Evolutionary conservation across 2,113 vertebrate species (phyloP).

Genomic region (Pachypanchax playfairii): DNA sequence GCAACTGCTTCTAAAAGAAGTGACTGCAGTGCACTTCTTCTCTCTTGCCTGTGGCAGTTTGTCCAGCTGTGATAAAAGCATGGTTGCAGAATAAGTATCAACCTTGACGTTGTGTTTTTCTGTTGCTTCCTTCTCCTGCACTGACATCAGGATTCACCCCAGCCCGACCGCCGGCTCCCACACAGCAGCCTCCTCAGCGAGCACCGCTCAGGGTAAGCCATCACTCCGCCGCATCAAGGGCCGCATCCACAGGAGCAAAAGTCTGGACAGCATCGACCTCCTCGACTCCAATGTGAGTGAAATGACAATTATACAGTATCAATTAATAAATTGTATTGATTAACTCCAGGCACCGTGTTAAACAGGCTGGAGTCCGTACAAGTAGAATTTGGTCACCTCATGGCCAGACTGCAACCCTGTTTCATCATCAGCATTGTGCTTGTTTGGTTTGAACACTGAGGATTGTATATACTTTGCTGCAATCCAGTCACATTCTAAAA

Average conservation of each 20-base stretch:
- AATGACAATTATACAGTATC: slow-evolving; percentile 23
- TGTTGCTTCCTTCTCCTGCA: neutral
- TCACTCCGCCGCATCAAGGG: slow-evolving; percentile 96
- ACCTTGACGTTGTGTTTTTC: slow-evolving; percentile 40
- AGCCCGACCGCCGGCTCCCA: slow-evolving; percentile 87
- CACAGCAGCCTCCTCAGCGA: slow-evolving; percentile 87
- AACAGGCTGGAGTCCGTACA: no score
- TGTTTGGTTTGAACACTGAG: no score
- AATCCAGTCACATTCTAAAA: no score
- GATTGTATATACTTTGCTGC: no score
- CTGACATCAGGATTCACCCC: slow-evolving; percentile 87
- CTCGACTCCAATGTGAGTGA: slow-evolving; percentile 94
- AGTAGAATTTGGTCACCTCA: no score
- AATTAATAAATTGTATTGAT: slow-evolving; percentile 2
- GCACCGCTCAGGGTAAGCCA: slow-evolving; percentile 91
- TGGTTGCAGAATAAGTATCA: slow-evolving; percentile 10
- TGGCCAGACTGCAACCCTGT: no score
- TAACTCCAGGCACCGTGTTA: slow-evolving; percentile 7
- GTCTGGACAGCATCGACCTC: slow-evolving; percentile 92
- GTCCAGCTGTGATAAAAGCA: slow-evolving; percentile 36
- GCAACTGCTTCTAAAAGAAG: slow-evolving; percentile 47
- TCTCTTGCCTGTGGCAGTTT: slow-evolving; percentile 27
- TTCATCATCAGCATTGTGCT: no score
- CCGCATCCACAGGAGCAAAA: slow-evolving; percentile 94
- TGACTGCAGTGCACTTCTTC: slow-evolving; percentile 27